Evolutionary conservation across 2,888 invertebrate genomes (phyloP).

Genomic region (Deilephila elpenor): DNA sequence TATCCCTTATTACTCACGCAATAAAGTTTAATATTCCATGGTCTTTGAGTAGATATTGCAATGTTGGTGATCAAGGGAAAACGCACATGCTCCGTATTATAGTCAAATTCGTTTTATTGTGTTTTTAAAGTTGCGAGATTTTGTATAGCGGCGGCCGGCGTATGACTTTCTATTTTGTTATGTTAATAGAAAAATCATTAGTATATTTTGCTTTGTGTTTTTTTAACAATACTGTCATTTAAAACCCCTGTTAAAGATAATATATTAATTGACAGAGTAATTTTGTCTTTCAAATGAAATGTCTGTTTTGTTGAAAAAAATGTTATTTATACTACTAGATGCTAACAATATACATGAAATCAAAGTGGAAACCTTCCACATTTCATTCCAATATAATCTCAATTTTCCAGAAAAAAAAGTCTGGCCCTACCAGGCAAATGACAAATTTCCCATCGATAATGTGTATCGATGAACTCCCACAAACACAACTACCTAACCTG

Average conservation of each 20-base stretch:
- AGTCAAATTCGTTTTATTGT: slow-evolving; percentile 9
- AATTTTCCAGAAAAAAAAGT: no score
- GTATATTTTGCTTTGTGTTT: background rate
- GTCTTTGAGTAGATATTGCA: background rate
- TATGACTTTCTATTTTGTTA: slow-evolving; percentile 15
- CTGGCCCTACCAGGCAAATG: no score
- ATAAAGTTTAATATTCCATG: slow-evolving; percentile 5
- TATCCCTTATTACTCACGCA: background rate
- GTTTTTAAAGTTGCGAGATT: background rate
- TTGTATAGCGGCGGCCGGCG: background rate
- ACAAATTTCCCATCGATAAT: no score
- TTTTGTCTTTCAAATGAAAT: no score
- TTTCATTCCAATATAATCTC: no score
- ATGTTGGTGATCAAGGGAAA: background rate
- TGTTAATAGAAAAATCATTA: background rate
- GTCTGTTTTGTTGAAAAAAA: no score
- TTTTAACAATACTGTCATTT: background rate
- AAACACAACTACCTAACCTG: background rate
- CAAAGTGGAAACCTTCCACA: no score
- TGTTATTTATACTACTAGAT: no score
- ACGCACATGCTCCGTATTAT: slow-evolving; percentile 7
- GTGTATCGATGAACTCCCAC: no score
- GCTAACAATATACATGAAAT: no score
- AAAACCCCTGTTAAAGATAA: no score
- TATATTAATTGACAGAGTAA: no score